Base-by-base conservation (phyloP, 30 jellyfish, hydroid and myxozoan genomes). In the Pelagia noctiluca region DNA sequence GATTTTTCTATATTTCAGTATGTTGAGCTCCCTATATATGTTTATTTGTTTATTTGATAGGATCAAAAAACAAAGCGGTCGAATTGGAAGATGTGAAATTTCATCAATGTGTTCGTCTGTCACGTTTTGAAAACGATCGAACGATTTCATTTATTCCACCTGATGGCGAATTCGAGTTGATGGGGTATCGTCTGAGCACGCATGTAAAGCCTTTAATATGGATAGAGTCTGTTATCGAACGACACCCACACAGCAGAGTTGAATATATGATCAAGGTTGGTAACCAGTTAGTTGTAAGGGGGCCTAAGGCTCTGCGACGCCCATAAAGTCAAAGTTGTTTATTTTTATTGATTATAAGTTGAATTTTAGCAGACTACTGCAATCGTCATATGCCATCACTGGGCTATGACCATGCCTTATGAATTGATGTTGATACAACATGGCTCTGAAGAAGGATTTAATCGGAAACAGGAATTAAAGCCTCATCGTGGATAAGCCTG, bases 71-170 rank as follows among this genome's bases (percentile, higher is more conserved):
- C 85, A 95, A 89, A 80, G 96, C 97, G 1, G 97, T 95, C 21
- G 99, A 95, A 76, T 84, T 95, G 47, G 99, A 95, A 76, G 99
- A 95, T 81, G 97, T 95, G 26, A 95, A 95, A 65, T 95, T 95
- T 34, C 99, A 95, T 69, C 99, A 95, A 52, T 95, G 99, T 67
- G 99, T 95, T 61, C 97, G 99, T 49, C 69, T 95, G 76, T 89
- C 99, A 31, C 85, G 97, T 25, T 95, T 95, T 66, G 99, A 95
- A 75, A 95, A 89, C 65, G 99, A 95, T 69, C 95, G 99, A 52
- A 95, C 97, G 18, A 95, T 95, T 8, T 95, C 99, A 18, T 95
- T 95, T 68, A 95, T 95, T 52, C 99, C 99, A 4, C 99, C 99
- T 2, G 99, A 95, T 73, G 99, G 99, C 12, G 97, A 95, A 85